These are phyloP conservation scores for Mnemiopsis leidyi DNA, from an alignment of 37 sponge, comb jelly and placozoan species.

Conservation along the genomic window DNA sequence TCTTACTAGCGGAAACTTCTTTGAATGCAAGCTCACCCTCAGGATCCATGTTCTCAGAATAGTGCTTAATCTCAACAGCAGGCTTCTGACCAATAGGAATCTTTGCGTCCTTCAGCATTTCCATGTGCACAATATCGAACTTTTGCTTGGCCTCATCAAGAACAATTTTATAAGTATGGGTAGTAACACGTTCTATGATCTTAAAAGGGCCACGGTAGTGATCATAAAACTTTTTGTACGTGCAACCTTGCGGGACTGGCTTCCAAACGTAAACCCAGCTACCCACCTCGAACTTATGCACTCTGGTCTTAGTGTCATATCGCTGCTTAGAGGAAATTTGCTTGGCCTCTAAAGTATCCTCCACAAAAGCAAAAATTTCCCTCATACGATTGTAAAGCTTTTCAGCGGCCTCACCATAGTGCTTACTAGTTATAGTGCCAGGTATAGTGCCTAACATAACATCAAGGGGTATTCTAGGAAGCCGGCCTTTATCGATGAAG, in stretches of 20 bases:
- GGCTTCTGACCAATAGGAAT: neutral
- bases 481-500: neutral
- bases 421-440: neutral
- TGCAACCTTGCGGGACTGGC: neutral
- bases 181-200: neutral
- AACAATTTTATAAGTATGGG: neutral
- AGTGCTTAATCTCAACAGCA: neutral
- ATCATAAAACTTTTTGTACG: neutral
- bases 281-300: neutral
- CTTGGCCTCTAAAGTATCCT: neutral
- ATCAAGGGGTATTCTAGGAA: neutral
- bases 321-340: neutral
- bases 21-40: too few relatives aligned
- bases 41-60: neutral
- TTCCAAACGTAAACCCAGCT: conserved; percentile 26
- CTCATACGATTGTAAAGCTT: neutral
- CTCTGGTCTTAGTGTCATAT: neutral
- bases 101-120: neutral
- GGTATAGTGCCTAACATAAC: neutral
- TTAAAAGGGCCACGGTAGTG: conserved; percentile 9
- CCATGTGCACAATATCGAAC: conserved; percentile 13
- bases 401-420: neutral
- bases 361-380: neutral
- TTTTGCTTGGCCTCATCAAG: neutral
- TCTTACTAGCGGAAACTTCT: neutral